Base-by-base conservation (phyloP, 2,113 vertebrate species). In the Oryzias celebensis region DNA sequence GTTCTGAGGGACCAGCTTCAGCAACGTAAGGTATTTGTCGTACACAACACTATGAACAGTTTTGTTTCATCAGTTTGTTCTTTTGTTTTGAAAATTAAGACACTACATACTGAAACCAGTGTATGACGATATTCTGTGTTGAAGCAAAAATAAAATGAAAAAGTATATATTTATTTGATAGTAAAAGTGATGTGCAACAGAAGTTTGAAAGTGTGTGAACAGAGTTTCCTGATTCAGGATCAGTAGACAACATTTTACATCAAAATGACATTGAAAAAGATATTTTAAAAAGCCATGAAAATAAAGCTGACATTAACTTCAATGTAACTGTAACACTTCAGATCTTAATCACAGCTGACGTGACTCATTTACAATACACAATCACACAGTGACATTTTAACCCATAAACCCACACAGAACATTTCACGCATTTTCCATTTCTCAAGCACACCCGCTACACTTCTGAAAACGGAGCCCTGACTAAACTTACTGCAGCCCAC, bases 371-470 rank as follows among this genome's bases (percentile, higher is more conserved):
- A 1, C 4, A n/a, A 7, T 7, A 4, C 16, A 18, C 1, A 24
- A 5, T 71, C 66, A 41, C 14, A 72, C 41, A 1, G 51, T 59
- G 41, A 62, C 20, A 0, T 62, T 64, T 44, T 63, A 47, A 47
- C 62, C 20, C 14, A 0, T 6, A 22, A 56, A 41, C 73, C 70
- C 61, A 78, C 80, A 53, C 22, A 14, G 6, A 14, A 36, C 28
- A 36, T 45, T 58, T 55, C 14, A 57, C 52, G 80, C 54, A 44
- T 22, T 50, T 85, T 82, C 68, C 82, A 65, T 52, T 58, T 50
- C 22, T 16, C 28, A 7, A 65, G 48, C 14, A 52, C 48, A 26
- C 12, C 26, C 48, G 65, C 58, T 55, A 60, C 45, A 68, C 20
- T 66, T 63, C 5, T 67, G n/a, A 51, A 56, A 52, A 50, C 14